These are phyloP conservation scores for Buceros bicornis DNA, from an alignment of 2,797 vertebrate genomes.

Conservation along the genomic window DNA sequence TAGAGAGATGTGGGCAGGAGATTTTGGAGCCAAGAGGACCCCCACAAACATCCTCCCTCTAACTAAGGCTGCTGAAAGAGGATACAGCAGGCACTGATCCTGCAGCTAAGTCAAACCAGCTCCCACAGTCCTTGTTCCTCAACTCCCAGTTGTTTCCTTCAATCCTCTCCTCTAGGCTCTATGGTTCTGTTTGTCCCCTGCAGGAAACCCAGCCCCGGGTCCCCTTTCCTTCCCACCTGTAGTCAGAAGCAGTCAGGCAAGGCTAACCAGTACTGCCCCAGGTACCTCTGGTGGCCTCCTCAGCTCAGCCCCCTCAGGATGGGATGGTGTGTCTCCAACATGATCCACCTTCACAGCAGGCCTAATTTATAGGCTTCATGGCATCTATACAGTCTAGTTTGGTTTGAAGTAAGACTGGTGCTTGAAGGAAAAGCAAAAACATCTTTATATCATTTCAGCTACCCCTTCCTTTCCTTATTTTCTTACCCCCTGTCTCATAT, in stretches of 20 bases:
- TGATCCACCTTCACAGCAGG: neutral
- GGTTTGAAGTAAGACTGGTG: neutral
- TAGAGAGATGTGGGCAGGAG: neutral
- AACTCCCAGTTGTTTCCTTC: neutral
- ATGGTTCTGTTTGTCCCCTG: neutral
- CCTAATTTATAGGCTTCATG: neutral
- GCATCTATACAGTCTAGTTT: neutral
- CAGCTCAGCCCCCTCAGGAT: neutral
- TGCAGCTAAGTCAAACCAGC: neutral
- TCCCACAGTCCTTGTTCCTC: neutral
- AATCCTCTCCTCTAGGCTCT: neutral
- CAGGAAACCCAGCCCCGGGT: neutral
- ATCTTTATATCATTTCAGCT: neutral
- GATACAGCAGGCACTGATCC: neutral
- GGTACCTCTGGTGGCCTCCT: accelerated
- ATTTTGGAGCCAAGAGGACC: neutral
- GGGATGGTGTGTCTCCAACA: neutral
- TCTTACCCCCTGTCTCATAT: neutral
- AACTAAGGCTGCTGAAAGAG: neutral
- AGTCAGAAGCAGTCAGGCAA: neutral
- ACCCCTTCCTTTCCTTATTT: neutral
- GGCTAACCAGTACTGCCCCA: neutral
- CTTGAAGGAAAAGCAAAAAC: neutral
- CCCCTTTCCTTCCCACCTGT: neutral
- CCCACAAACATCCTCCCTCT: neutral